phyloP scores from a whole-genome alignment of 2,888 invertebrate species.

The Sturmia bella region DNA sequence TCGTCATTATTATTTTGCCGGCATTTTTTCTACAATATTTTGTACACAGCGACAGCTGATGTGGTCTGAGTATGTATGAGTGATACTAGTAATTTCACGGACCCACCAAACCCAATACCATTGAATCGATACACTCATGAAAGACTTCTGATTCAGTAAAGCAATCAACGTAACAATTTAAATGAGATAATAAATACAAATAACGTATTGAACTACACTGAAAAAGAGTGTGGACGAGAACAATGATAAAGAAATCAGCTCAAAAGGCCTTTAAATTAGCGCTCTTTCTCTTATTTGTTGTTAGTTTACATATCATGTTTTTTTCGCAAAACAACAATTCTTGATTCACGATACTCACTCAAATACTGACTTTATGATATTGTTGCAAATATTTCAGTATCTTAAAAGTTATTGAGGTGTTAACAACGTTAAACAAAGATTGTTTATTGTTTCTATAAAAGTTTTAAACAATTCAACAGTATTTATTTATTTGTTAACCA shows the following conservation, averaged over 20 bases:
- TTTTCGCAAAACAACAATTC: slow-evolving; percentile 57
- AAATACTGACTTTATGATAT: slow-evolving; percentile 61
- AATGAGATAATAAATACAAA: slow-evolving; percentile 38
- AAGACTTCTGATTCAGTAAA: slow-evolving; percentile 7
- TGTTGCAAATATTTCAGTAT: slow-evolving; percentile 73
- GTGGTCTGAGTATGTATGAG: not conserved
- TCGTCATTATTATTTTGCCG: slow-evolving; percentile 56
- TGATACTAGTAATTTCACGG: not conserved
- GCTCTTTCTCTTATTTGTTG: slow-evolving; percentile 53
- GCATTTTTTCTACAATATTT: slow-evolving; percentile 46
- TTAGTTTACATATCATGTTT: slow-evolving; percentile 14
- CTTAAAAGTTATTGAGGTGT: slow-evolving; percentile 71
- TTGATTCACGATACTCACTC: slow-evolving; percentile 59
- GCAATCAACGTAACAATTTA: slow-evolving; percentile 41
- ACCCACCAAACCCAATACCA: slow-evolving; percentile 20
- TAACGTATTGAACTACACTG: slow-evolving; percentile 29
- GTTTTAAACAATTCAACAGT: not conserved
- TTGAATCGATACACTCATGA: slow-evolving; percentile 26
- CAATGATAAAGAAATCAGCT: slow-evolving; percentile 43
- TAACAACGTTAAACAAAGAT: slow-evolving; percentile 61
- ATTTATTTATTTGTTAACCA: not conserved
- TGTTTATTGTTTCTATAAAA: slow-evolving; percentile 19
- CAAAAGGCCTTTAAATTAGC: slow-evolving; percentile 48
- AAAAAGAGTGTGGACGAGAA: slow-evolving; percentile 26
- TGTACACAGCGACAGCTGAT: slow-evolving; percentile 25